Evolutionary conservation across 1,140 invertebrate species (phyloP).

Genomic region (Drosophila ironensis): DNA sequence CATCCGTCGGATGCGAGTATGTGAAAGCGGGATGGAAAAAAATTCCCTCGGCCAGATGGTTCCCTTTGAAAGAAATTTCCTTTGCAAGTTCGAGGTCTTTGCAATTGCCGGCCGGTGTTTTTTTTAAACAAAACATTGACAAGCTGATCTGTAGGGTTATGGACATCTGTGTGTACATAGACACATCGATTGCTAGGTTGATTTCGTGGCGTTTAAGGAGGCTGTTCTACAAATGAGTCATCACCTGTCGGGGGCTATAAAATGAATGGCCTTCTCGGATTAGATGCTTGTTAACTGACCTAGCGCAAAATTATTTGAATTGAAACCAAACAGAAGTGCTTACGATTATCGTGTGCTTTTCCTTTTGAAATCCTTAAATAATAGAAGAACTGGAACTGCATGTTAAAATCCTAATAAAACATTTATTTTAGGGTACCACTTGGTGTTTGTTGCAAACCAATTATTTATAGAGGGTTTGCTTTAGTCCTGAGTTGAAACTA

Average conservation of each 20-base stretch:
- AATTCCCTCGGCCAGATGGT: slow-evolving; percentile 13
- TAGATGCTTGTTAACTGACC: slow-evolving; percentile 25
- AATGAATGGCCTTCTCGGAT: not conserved
- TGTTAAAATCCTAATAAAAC: too few species aligned
- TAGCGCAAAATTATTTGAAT: slow-evolving; percentile 15
- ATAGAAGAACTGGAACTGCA: not conserved
- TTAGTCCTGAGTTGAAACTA: too few species aligned
- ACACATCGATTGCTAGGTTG: not conserved
- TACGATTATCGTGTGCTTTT: too few species aligned
- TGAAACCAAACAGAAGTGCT: not conserved
- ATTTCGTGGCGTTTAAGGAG: not conserved
- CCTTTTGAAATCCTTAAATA: too few species aligned
- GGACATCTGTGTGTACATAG: not conserved
- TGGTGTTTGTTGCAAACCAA: too few species aligned
- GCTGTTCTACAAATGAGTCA: slow-evolving; percentile 18
- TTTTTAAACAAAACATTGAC: slow-evolving; percentile 10
- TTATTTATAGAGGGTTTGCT: too few species aligned
- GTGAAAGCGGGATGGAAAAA: slow-evolving; percentile 9
- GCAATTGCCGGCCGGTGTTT: slow-evolving; percentile 42
- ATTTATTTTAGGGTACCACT: too few species aligned
- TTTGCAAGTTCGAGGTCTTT: slow-evolving; percentile 25
- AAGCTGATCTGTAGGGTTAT: not conserved
- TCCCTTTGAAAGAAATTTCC: slow-evolving; percentile 20
- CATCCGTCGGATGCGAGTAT: slow-evolving; percentile 3
- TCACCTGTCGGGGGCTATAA: not conserved